Evolutionary conservation across 2,888 invertebrate genomes (phyloP).

Genomic region (Drosophila infuscata): DNA sequence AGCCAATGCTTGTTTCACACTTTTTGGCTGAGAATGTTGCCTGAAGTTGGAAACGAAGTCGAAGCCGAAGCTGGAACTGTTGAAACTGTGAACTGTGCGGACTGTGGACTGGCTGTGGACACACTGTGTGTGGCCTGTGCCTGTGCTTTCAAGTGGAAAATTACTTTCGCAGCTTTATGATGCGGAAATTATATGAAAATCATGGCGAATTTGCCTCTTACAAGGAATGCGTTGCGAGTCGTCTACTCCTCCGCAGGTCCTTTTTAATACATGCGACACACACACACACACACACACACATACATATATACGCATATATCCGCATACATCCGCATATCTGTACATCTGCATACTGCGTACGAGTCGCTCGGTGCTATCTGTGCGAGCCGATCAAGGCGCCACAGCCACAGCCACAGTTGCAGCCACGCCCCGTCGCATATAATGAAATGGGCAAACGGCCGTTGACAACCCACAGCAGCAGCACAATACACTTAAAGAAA

Average conservation of each 20-base stretch:
- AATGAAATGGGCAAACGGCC: conserved; percentile 70
- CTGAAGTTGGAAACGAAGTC: not conserved
- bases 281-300: conserved; percentile 4
- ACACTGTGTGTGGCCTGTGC: conserved; percentile 45
- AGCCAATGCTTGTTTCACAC: conserved; percentile 43
- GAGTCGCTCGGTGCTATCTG: conserved; percentile 54
- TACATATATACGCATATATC: conserved; percentile 7
- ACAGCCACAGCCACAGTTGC: conserved; percentile 54
- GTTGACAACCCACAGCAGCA: conserved; percentile 56
- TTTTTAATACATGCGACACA: conserved; percentile 27
- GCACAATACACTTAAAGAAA: not conserved
- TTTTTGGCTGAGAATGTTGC: conserved; percentile 34
- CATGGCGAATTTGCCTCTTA: conserved; percentile 82
- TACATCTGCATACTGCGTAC: conserved; percentile 54
- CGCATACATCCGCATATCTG: conserved; percentile 8
- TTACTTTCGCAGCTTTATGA: conserved; percentile 85
- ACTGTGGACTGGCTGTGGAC: conserved; percentile 9
- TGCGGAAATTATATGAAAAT: conserved; percentile 85
- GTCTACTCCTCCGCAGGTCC: conserved; percentile 29
- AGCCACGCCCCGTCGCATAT: conserved; percentile 73
- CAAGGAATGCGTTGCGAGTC: conserved; percentile 63
- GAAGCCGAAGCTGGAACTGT: not conserved
- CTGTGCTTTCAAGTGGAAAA: conserved; percentile 84
- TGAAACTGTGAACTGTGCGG: conserved; percentile 22
- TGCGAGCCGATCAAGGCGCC: conserved; percentile 71